A percentile compares a stretch with the other conserved stretches of the same genome.
Evolutionary conservation across 2,888 invertebrate genomes (phyloP).

Genomic region (Chymomyza procnemis): DNA sequence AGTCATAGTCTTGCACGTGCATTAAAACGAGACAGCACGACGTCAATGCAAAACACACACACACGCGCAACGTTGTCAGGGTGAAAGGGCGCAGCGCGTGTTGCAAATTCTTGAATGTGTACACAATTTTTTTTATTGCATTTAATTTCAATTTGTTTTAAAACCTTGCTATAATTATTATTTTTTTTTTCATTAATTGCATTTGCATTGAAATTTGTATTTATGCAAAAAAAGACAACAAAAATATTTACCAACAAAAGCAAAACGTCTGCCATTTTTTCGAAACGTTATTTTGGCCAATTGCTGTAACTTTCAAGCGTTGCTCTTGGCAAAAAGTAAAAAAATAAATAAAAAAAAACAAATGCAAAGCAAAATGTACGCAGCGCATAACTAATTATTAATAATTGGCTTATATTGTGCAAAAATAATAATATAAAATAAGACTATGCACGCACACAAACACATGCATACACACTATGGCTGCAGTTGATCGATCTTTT

Average conservation of each 20-base stretch:
- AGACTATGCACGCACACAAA: too few species aligned
- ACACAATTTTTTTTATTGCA: neutral
- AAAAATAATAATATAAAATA: neutral
- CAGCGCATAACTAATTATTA: neutral
- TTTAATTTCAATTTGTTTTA: slow-evolving; percentile 3
- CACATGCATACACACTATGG: too few species aligned
- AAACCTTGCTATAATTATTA: too few species aligned
- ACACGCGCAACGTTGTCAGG: slow-evolving; percentile 3
- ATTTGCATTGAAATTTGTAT: too few species aligned
- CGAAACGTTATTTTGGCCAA: too few species aligned
- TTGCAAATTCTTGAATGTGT: slow-evolving; percentile 16
- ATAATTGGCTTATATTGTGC: neutral
- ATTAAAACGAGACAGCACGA: slow-evolving; percentile 57
- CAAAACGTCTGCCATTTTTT: too few species aligned
- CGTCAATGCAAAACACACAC: neutral
- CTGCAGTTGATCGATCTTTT: too few species aligned
- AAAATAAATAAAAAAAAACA: too few species aligned
- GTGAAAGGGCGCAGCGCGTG: slow-evolving; percentile 15
- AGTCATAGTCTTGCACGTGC: slow-evolving; percentile 14
- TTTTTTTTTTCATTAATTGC: too few species aligned
- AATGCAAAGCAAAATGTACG: neutral
- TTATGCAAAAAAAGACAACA: neutral
- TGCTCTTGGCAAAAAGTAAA: too few species aligned
- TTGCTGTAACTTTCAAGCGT: too few species aligned
- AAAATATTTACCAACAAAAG: too few species aligned